Conservation (phyloP, 64 coral and sea anemone species). For the Stichodactyla helianthus region DNA sequence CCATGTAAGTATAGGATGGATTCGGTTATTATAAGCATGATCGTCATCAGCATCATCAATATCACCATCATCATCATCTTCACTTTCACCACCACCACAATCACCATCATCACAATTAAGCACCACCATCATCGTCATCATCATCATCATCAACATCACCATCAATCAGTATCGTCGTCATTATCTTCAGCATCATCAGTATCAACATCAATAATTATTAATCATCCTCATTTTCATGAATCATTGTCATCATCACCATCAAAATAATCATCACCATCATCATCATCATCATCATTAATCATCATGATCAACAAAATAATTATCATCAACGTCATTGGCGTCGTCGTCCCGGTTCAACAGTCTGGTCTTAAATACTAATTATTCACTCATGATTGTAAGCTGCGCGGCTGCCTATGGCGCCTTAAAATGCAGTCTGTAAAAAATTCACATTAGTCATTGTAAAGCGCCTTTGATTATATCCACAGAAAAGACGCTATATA, state of each 20-base stretch:
- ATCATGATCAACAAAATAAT: not conserved
- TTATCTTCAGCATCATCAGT: not conserved
- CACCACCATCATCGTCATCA: not conserved
- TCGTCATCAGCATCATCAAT: not conserved
- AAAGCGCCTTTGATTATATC: too few relatives aligned
- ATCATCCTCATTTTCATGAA: not conserved
- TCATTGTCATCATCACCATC: not conserved
- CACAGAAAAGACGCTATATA: too few relatives aligned
- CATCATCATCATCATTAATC: not conserved
- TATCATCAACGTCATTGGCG: too few relatives aligned
- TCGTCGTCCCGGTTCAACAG: too few relatives aligned
- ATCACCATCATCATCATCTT: not conserved
- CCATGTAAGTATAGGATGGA: slow-evolving; percentile 60
- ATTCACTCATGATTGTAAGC: too few relatives aligned
- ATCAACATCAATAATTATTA: not conserved
- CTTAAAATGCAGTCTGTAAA: too few relatives aligned
- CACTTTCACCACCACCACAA: not conserved
- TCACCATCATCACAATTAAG: not conserved
- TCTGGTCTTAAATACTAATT: too few relatives aligned
- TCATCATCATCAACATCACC: not conserved
- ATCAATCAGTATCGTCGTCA: not conserved
- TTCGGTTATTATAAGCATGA: not conserved
- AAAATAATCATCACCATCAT: not conserved
- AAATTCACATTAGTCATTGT: too few relatives aligned
- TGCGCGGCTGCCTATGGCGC: too few relatives aligned